These are phyloP conservation scores for Xenops minutus DNA, from an alignment of 2,797 vertebrate genomes.

Conservation along the genomic window DNA sequence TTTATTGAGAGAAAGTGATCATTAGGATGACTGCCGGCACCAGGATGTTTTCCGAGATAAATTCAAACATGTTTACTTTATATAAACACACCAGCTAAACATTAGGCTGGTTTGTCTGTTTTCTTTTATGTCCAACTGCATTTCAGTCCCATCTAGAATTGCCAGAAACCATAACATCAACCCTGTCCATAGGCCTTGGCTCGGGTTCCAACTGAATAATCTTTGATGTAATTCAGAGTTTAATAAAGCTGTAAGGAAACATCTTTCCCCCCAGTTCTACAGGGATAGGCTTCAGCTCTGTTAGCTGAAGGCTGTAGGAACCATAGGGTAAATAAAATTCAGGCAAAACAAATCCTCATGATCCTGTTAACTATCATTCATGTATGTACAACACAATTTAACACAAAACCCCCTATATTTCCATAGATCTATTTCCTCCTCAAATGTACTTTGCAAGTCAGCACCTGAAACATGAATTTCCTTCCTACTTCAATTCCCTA, in stretches of 20 bases:
- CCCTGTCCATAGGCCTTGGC: conserved; percentile 1
- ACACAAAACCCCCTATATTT: neutral
- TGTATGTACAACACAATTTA: neutral
- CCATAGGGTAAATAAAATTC: neutral
- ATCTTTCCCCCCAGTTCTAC: neutral
- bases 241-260: neutral
- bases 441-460: neutral
- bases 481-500: neutral
- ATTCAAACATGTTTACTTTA: neutral
- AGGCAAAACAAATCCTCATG: neutral
- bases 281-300: neutral
- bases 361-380: neutral
- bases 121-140: neutral
- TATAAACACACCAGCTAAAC: conserved; percentile 14
- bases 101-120: neutral
- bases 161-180: conserved; percentile 42
- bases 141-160: conserved; percentile 17
- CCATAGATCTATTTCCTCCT: neutral
- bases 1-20: neutral
- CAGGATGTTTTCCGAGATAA: neutral
- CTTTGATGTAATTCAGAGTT: neutral
- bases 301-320: neutral
- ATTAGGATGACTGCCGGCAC: neutral
- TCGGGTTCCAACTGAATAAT: neutral
- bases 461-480: neutral